Base-by-base conservation (phyloP, 2,888 invertebrate species). In the Polydrusus tereticollis region DNA sequence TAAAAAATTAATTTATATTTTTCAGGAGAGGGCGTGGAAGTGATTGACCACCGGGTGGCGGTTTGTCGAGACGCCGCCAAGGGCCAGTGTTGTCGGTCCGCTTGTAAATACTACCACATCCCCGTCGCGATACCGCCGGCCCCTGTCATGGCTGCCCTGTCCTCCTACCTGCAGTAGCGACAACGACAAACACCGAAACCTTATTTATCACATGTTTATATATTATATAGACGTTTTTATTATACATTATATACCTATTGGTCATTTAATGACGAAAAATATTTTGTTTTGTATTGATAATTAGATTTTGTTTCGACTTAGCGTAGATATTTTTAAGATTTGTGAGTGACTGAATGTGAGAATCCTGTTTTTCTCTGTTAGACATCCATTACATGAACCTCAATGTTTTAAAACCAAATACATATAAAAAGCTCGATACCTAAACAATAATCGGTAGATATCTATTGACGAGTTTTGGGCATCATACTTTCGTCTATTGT, bases 101-200 rank as follows among this genome's bases (percentile, higher is more conserved):
- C 93, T 88, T 97, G 97, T 93, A 97, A 96, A 92, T 97, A 95
- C 91, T 97, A 96, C 91, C 96, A 97, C 91, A 95, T 97, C 91
- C 96, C 96, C 84, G 92, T 95, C 86, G 92, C 91, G 85, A 88
- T 95, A 90, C 94, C 94, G 84, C 94, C 94, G 84, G 94, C 94
- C 83, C 90, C 91, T 82, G 87, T 91, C 84, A 91, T 91, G 91
- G 91, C 91, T 83, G 89, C 90, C 85, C 85, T 86, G 76, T 81
- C 85, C 80, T 83, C 86, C 80, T 86, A 84, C 82, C 87, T 87
- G 81, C 87, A 85, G 81, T 80, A 83, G 83, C 84, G 80, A 79
- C 85, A 85, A 83, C 84, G 83, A 84, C 80, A 82, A 79, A 80
- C 80, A 78, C 78, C 77, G 77, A 77, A 78, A 76, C 75, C 73